Percentiles rank a stretch among this genome's conserved stretches.
Evolutionary conservation across 2,797 vertebrate species (phyloP).

Genomic region (Tenualosa thibaudeaui): DNA sequence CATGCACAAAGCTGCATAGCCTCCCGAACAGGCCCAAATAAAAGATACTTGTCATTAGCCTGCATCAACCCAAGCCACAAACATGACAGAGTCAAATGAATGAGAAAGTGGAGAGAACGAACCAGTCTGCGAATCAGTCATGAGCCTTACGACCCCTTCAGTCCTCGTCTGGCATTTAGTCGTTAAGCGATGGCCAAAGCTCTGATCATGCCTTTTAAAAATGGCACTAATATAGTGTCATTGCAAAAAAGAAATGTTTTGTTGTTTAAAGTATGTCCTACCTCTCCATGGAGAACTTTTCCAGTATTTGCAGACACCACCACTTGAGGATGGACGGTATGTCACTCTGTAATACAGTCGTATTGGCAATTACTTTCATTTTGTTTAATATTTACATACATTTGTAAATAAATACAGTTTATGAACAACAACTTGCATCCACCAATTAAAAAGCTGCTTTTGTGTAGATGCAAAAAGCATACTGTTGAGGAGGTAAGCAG

Average conservation of each 20-base stretch:
- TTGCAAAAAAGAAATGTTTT: neutral
- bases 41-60: too few species aligned
- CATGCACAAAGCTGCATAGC: too few species aligned
- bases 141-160: too few species aligned
- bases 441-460: neutral
- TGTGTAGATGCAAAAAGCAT: neutral
- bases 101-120: too few species aligned
- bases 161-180: too few species aligned
- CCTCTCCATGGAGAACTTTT: neutral
- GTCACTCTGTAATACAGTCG: neutral
- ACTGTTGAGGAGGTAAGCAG: neutral
- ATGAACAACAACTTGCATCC: slow-evolving; percentile 1
- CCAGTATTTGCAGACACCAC: neutral
- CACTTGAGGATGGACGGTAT: neutral
- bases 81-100: too few species aligned
- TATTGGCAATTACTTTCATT: neutral
- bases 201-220: neutral
- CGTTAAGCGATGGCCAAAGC: neutral
- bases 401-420: neutral
- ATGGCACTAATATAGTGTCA: neutral
- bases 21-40: too few species aligned
- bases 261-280: neutral
- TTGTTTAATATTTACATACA: neutral
- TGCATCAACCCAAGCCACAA: too few species aligned
- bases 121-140: too few species aligned